Evolutionary conservation across 2,797 vertebrate genomes (phyloP), one percentile per base, ranked within the genome.

Genomic region (Otolemur crassicaudatus): DNA sequence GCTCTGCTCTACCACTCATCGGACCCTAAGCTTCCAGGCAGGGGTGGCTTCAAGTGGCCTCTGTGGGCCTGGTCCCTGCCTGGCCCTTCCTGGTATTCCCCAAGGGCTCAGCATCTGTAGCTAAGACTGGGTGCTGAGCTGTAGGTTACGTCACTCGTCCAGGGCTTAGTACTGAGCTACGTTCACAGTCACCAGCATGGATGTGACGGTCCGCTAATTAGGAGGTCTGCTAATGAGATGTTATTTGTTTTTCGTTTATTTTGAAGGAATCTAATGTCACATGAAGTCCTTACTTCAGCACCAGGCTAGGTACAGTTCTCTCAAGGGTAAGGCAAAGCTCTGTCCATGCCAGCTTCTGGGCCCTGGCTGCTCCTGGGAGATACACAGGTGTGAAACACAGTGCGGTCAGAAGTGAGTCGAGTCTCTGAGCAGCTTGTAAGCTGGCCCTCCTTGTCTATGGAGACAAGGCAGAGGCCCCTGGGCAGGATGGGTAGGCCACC

Each of bases 381-480:
- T 40, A 25, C 0, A 9, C 6, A 29, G 46, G 2, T 3, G 11
- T 76, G 17, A 70, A 81, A 6, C 4, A 5, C 25, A 19, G 5
- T 53, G 22, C 27, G 0, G 2, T 23, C 23, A 5, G 31, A 14
- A 10, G 14, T 25, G 7, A 17, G 27, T 17, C 58, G 77, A 61
- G 58, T 13, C 17, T 7, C 61, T 40, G 13, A 56, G 76, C 73
- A 40, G 49, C 37, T n/a, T 12, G 6, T 29, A 14, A 27, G 25
- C 3, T 7, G 4, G 25, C 49, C 49, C 49, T 49, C 49, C 49
- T 49, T 49, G 49, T 2, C 10, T 0, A 9, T 7, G 25, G 61
- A 31, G 61, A 27, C 29, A 0, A 4, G 2, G 3, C 29, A 3
- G 10, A 11, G 0, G 12, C 13, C 9, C 0, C 1, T 2, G 16